Evolutionary conservation across 2,113 vertebrate genomes (phyloP).

Genomic region (rabbit (Oryctolagus cuniculus)): DNA sequence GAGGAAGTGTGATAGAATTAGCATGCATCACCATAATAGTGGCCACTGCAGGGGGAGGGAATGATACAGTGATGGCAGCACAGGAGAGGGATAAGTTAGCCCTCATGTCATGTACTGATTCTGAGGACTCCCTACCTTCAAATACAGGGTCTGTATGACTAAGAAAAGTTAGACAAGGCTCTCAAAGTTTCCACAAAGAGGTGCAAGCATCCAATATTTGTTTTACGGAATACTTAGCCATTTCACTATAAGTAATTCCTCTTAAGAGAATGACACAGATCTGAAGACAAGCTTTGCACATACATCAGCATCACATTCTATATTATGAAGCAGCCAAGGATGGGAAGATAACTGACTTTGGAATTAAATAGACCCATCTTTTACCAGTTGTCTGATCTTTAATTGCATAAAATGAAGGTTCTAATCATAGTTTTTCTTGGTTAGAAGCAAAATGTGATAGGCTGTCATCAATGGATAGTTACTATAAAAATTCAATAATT

Average conservation of each 20-base stretch:
- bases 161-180: slow-evolving; percentile 47
- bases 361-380: not conserved
- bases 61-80: not conserved
- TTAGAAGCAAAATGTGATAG: not conserved
- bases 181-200: not conserved
- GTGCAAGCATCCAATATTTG: not conserved
- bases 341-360: slow-evolving; percentile 14
- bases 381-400: slow-evolving; percentile 4
- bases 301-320: not conserved
- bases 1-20: not conserved
- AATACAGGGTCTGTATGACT: not conserved
- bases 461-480: not conserved
- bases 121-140: not conserved
- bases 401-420: slow-evolving; percentile 35
- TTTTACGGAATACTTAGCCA: not conserved
- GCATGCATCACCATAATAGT: not conserved
- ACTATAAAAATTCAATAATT: not conserved
- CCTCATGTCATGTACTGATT: not conserved
- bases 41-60: not conserved
- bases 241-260: slow-evolving; percentile 56
- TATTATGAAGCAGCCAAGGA: not conserved
- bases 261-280: not conserved
- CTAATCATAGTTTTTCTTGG: slow-evolving; percentile 5
- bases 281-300: not conserved
- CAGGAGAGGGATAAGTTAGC: not conserved